Evolutionary conservation across 2,797 vertebrate species (phyloP).

Genomic region (Mormyrus proboscirostris): DNA sequence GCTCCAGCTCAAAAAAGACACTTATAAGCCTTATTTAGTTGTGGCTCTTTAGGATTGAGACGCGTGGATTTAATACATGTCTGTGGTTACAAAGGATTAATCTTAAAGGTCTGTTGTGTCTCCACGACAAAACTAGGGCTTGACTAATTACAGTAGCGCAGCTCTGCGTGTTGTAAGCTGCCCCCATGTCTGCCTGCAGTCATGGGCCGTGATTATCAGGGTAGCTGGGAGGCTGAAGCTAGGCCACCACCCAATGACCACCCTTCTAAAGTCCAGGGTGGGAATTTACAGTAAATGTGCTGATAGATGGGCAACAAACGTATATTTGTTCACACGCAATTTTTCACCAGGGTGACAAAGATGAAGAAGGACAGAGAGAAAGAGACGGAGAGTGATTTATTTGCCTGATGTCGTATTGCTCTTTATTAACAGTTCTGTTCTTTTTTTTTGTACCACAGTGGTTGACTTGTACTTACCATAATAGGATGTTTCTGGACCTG

Average conservation of each 20-base stretch:
- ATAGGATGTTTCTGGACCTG: not conserved
- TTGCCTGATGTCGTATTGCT: not conserved
- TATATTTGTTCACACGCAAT: not conserved
- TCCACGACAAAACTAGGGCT: not conserved
- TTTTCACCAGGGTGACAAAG: not conserved
- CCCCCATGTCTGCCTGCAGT: not conserved
- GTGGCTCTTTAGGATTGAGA: not conserved
- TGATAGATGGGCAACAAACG: not conserved
- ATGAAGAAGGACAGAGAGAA: not conserved
- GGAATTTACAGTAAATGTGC: not conserved
- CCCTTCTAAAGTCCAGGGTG: not conserved
- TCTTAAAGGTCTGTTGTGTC: not conserved
- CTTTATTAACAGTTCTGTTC: not conserved
- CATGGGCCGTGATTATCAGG: not conserved
- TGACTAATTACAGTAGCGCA: not conserved
- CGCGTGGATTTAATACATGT: not conserved
- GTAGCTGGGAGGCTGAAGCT: not conserved
- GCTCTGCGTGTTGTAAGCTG: not conserved
- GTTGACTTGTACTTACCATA: constrained; percentile 5
- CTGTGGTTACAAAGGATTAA: not conserved
- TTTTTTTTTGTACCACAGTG: not conserved
- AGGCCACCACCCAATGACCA: not conserved
- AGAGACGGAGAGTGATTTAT: not conserved
- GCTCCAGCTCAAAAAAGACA: not conserved
- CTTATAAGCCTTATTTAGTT: not conserved